Base-by-base conservation (phyloP, 2,113 vertebrate genomes). In the Ascaphus truei region DNA sequence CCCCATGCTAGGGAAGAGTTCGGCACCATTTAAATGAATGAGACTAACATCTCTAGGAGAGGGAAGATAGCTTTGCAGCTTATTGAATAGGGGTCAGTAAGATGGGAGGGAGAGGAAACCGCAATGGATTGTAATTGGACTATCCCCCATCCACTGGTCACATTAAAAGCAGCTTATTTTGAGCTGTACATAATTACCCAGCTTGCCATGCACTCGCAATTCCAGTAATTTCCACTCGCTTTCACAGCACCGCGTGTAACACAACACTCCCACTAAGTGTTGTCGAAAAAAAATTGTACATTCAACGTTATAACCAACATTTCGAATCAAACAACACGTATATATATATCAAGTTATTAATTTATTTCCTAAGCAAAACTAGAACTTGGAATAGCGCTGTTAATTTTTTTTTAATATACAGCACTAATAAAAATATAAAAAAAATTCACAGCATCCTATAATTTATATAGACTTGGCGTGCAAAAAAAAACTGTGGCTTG, bases 101-200 rank as follows among this genome's bases (percentile, higher is more conserved):
- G 2, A 55, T 72, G 65, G 71, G 62, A 1, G 11, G 45, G 73
- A 50, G 59, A 73, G 72, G 77, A 84, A 79, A 79, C 79, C 86
- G 81, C 89, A 81, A 73, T 78, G 84, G 90, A 83, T 86, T 95
- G 68, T 93, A 95, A 96, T 94, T 93, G 91, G 77, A 75, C 86
- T 86, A 88, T 75, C 86, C 85, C 89, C 88, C 88, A 87, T 87
- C 90, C 91, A 92, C 93, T 89, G 87, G 91, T 90, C 91, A 86
- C 84, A 92, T 90, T 93, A 86, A 89, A 88, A 92, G 89, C 90
- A 80, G 84, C 90, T 96, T 94, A 92, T 96, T 95, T 94, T 93
- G 90, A 91, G 92, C 91, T 88, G 89, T 84, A 86, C 86, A 93
- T 94, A 95, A 96, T 95, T 96, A 92, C 82, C 90, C n/a, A 86